Evolutionary conservation across 2,113 vertebrate genomes (phyloP).

Genomic region (Tetrao urogallus): DNA sequence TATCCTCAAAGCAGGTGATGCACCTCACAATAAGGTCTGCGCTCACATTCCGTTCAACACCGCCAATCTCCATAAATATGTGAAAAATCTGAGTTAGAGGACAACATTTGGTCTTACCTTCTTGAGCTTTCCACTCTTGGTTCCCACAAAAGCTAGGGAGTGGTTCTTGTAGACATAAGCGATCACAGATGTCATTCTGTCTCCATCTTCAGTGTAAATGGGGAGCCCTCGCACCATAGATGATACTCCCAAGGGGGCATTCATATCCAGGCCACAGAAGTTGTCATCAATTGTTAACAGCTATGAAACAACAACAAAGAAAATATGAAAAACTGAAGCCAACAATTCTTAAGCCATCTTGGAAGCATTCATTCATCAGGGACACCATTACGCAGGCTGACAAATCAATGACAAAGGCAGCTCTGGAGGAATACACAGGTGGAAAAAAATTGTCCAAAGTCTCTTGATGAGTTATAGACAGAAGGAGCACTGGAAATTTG

Average conservation of each 20-base stretch:
- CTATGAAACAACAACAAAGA: conserved; percentile 66
- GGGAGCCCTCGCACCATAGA: conserved; percentile 95
- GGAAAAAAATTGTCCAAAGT: not conserved
- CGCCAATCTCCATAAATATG: not conserved
- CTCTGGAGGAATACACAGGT: not conserved
- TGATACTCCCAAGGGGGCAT: conserved; percentile 94
- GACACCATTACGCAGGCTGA: not conserved
- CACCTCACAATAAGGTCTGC: not conserved
- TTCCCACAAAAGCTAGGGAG: conserved; percentile 96
- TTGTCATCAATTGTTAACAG: conserved; percentile 96
- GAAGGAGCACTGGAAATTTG: conserved; percentile 14
- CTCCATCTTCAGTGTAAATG: conserved; percentile 90
- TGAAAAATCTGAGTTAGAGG: not conserved
- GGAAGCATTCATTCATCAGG: not conserved
- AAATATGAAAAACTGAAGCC: not conserved
- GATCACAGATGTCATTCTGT: conserved; percentile 96
- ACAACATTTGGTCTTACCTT: conserved; percentile 85
- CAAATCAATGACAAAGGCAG: not conserved
- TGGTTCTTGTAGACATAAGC: conserved; percentile 99
- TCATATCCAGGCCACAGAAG: conserved; percentile 99
- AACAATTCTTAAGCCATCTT: not conserved
- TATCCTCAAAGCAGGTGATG: not conserved
- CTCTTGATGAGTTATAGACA: not conserved
- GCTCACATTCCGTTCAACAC: fast-evolving
- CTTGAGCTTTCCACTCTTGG: conserved; percentile 92